Percentiles rank a stretch among this genome's conserved stretches.
These are phyloP conservation scores for Gobiocypris rarus DNA, from an alignment of 2,113 vertebrate species.

Conservation along the genomic window DNA sequence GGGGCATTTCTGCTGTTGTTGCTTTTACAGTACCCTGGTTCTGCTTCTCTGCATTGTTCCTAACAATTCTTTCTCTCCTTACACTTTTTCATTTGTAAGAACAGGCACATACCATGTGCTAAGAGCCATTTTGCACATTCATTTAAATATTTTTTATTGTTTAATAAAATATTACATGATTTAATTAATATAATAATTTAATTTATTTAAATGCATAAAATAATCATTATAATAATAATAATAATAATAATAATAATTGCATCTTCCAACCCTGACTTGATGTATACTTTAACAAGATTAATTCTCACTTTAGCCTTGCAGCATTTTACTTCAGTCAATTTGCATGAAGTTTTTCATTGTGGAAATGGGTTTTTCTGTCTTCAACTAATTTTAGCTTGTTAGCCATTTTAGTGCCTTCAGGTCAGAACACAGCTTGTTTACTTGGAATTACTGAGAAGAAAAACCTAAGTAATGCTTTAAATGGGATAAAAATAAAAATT, in stretches of 20 bases:
- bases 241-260: neutral
- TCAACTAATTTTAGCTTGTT: too few relatives aligned
- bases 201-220: neutral
- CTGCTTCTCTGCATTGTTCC: neutral
- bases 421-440: too few relatives aligned
- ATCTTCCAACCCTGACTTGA: neutral
- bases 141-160: neutral
- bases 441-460: too few relatives aligned
- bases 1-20: conserved; percentile 4
- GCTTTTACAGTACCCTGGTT: neutral
- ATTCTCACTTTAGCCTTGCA: neutral
- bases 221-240: neutral
- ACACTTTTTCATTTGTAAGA: neutral
- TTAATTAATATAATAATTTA: neutral
- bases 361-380: too few relatives aligned
- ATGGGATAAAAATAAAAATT: too few relatives aligned
- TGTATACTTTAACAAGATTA: neutral
- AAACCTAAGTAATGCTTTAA: too few relatives aligned
- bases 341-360: too few relatives aligned
- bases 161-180: neutral
- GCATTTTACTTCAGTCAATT: neutral
- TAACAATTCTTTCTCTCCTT: neutral
- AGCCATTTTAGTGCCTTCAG: too few relatives aligned
- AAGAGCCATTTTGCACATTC: neutral
- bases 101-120: neutral